These are phyloP conservation scores for Drosophila kambysellisi DNA, from an alignment of 2,888 invertebrate species.

Conservation along the genomic window DNA sequence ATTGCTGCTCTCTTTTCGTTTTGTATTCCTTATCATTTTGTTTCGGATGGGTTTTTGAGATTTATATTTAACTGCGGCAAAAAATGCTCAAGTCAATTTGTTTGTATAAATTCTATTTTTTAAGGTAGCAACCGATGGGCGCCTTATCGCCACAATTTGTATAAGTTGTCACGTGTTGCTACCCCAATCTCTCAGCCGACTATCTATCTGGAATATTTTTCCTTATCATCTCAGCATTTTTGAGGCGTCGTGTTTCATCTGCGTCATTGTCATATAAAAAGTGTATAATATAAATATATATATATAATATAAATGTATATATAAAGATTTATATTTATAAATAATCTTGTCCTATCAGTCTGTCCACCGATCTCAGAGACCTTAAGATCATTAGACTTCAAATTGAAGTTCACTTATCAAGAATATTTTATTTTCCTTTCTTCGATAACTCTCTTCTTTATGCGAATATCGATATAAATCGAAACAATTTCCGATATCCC, in stretches of 20 bases:
- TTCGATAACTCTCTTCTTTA: neutral
- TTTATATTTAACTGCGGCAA: conserved; percentile 57
- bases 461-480: neutral
- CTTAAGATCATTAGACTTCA: neutral
- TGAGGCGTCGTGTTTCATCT: conserved; percentile 34
- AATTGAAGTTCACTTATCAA: neutral
- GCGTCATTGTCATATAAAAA: conserved; percentile 40
- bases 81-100: conserved; percentile 23
- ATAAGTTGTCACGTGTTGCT: conserved; percentile 51
- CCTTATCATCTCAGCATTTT: conserved; percentile 18
- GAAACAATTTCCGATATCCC: neutral
- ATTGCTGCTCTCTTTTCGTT: neutral
- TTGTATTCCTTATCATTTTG: conserved; percentile 22
- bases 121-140: conserved; percentile 56
- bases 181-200: conserved; percentile 13
- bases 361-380: neutral
- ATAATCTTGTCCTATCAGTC: neutral
- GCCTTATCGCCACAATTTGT: conserved; percentile 37
- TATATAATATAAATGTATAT: neutral
- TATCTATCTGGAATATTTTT: conserved; percentile 1
- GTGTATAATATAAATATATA: neutral
- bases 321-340: neutral
- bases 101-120: conserved; percentile 1
- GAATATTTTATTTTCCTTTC: neutral
- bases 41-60: conserved; percentile 26